Base-by-base conservation (phyloP, 2,888 invertebrate species). In the Drosophila lutescens region DNA sequence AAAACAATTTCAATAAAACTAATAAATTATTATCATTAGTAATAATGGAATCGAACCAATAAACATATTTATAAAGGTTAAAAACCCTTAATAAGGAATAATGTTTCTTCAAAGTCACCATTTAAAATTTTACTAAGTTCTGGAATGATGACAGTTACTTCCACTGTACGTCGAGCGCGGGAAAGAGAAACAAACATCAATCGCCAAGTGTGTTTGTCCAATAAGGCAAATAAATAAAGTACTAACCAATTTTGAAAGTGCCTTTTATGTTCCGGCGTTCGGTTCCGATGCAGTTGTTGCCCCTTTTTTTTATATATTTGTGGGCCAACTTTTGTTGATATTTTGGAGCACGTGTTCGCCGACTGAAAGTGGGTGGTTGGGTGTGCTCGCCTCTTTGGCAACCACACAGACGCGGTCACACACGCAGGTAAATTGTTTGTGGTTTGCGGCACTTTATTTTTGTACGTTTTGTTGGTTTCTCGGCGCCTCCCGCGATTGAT, bases 231-330 rank as follows among this genome's bases (percentile, higher is more conserved):
- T 50, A 65, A 47, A 46, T 47, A 56, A 47, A 71, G 46, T 79
- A 76, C 78, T 62, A 46, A 86, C 88, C 88, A 79, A 88, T 76
- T 76, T 80, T 51, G 59, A 57, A 67, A 59, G 53, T 54, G 36
- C n/a, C 61, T 47, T 40, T 51, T 20, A 12, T 53, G 12, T 60
- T 34, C n/a, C 32, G 40, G 40, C 60, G 9, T 54, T 43, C 43
- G 43, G n/a, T 34, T 17, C 60, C 34, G 26, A 26, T 57, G 58
- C 30, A 56, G 40, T 56, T 56, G 13, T 30, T 51, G 32, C 32
- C 49, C 13, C 8, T 20, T 43, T 43, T 43, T 43, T 43, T 43
- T 20, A 20, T 40, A 20, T 40, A 17, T 56, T 56, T 55, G 23
- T 51, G 20, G 41, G 51, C 34, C 41, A 54, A 66, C 41, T 63